Percentiles rank a stretch among this genome's conserved stretches.
These are phyloP conservation scores for Octodon degus DNA, from an alignment of 2,113 vertebrate species.

Conservation along the genomic window DNA sequence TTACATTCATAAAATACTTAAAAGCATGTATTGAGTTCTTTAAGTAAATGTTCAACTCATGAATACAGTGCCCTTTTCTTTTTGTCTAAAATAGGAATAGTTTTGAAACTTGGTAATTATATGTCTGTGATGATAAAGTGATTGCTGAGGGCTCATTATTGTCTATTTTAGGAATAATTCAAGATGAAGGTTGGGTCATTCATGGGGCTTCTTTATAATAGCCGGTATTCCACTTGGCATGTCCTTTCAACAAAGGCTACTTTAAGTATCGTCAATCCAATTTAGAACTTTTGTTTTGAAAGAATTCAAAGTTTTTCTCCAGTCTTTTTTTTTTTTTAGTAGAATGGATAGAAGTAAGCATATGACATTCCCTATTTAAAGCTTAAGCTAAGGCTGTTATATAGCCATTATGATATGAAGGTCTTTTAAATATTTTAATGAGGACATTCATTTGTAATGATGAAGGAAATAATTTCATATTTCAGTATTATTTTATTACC, in stretches of 20 bases:
- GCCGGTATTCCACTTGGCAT: background rate
- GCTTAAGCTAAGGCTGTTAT: constrained; percentile 31
- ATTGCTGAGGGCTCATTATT: background rate
- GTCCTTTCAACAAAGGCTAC: background rate
- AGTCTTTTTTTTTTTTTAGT: background rate
- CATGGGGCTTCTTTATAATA: background rate
- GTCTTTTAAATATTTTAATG: constrained; percentile 47
- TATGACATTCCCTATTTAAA: constrained; percentile 29
- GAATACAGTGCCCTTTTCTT: background rate
- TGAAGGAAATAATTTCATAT: constrained; percentile 62
- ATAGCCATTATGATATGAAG: background rate
- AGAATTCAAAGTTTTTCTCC: background rate
- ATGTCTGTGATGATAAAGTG: background rate
- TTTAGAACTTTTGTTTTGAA: background rate
- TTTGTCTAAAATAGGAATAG: background rate
- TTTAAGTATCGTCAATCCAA: background rate
- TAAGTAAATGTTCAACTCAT: background rate
- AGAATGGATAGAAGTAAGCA: background rate
- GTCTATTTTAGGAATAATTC: background rate
- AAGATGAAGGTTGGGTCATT: background rate
- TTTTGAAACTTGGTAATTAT: constrained; percentile 35
- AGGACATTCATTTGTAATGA: constrained; percentile 50
- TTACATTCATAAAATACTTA: constrained; percentile 9
- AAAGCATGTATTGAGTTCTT: background rate
- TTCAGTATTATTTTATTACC: constrained; percentile 65